phyloP scores from a whole-genome alignment of 2,888 invertebrate genomes.

The Drosophila engyochracea region DNA sequence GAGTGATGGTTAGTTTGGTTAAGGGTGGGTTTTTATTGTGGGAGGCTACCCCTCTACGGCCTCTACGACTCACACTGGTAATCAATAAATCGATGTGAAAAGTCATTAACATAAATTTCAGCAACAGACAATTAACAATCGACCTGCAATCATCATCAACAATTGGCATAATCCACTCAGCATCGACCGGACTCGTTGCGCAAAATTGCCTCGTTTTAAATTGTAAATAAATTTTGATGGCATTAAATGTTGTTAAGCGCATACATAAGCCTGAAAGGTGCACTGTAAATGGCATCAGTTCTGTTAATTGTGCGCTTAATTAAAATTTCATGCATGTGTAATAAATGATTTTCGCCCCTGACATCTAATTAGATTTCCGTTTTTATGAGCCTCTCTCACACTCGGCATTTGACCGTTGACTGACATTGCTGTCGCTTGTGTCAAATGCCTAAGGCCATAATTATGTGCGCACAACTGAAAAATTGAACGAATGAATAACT shows the following conservation, averaged over 20 bases:
- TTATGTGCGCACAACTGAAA: constrained; percentile 27
- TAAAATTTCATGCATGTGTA: constrained; percentile 81
- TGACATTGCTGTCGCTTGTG: constrained; percentile 33
- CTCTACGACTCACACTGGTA: constrained; percentile 12
- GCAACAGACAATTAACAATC: constrained; percentile 76
- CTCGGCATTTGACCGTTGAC: constrained; percentile 8
- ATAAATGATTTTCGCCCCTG: constrained; percentile 71
- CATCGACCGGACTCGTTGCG: constrained; percentile 26
- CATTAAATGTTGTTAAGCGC: constrained; percentile 75
- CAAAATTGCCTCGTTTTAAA: constrained; percentile 76
- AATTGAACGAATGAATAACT: constrained; percentile 23
- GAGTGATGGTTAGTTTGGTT: constrained; percentile 35
- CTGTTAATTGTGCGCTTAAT: constrained; percentile 77
- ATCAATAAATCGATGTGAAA: constrained; percentile 77
- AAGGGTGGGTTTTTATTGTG: constrained; percentile 38
- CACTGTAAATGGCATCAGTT: constrained; percentile 41
- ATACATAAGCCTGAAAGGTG: constrained; percentile 19
- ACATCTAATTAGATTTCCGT: constrained; percentile 74
- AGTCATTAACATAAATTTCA: constrained; percentile 75
- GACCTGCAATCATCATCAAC: constrained; percentile 76
- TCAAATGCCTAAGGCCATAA: constrained; percentile 47
- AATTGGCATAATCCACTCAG: constrained; percentile 78
- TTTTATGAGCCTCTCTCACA: constrained; percentile 41
- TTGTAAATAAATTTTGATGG: constrained; percentile 78
- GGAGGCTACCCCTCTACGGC: too few species aligned